A percentile compares a stretch with the other conserved stretches of the same genome.
Evolutionary conservation across 2,888 invertebrate species (phyloP).

Genomic region (Allacma fusca): DNA sequence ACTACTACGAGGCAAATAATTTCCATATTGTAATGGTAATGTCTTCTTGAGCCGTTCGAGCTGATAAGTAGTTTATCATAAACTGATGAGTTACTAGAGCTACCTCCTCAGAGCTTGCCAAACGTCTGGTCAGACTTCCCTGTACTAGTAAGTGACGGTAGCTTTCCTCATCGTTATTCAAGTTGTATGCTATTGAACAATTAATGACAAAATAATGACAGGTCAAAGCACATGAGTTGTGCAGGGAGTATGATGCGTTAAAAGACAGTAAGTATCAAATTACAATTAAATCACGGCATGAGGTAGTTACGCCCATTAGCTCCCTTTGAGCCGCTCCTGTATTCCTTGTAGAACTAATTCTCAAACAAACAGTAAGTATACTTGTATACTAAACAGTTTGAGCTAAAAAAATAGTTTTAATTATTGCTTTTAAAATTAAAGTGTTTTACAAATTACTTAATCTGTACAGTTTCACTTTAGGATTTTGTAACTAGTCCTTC

Average conservation of each 20-base stretch:
- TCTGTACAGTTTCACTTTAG: no score
- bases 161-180: background rate
- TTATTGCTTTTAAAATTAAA: no score
- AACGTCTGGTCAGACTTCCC: background rate
- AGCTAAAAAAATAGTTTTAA: no score
- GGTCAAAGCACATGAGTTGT: background rate
- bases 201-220: conserved; percentile 30
- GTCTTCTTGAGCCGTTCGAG: no score
- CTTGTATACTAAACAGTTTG: no score
- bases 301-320: conserved; percentile 26
- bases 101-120: no score
- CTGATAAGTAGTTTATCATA: no score
- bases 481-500: background rate
- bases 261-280: background rate
- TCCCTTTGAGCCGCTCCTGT: background rate
- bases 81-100: no score
- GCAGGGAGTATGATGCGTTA: background rate
- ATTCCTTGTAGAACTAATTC: background rate
- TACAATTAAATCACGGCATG: conserved; percentile 21
- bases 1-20: no score
- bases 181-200: background rate
- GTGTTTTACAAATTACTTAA: no score
- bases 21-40: no score
- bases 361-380: background rate
- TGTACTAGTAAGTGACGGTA: background rate